These are phyloP conservation scores for Chrysocyon brachyurus DNA, from an alignment of 2,797 vertebrate genomes.

Conservation along the genomic window DNA sequence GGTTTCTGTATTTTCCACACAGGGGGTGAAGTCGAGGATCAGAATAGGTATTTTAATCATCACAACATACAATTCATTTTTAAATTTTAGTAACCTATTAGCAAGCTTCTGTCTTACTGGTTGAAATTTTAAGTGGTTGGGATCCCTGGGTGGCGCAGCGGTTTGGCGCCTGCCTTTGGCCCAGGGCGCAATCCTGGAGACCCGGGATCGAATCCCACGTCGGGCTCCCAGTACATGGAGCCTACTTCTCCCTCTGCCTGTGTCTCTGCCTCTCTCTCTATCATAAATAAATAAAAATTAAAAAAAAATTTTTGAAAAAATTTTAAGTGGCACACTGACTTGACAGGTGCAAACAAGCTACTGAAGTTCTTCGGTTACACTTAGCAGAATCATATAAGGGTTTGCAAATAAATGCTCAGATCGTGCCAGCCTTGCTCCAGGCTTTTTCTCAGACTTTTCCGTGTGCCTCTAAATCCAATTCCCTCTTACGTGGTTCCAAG, in stretches of 20 bases:
- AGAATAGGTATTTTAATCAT: background rate
- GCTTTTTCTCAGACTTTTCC: background rate
- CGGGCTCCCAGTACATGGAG: too few species aligned
- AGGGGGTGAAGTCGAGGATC: background rate
- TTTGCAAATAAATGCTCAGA: conserved; percentile 2
- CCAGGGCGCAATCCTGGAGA: too few species aligned
- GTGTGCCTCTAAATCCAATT: background rate
- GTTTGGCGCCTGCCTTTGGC: too few species aligned
- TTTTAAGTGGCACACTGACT: background rate
- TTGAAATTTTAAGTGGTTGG: background rate
- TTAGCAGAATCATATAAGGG: background rate
- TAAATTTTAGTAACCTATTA: background rate
- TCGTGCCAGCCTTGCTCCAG: background rate
- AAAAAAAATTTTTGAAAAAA: background rate
- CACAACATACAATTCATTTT: background rate
- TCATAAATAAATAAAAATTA: too few species aligned
- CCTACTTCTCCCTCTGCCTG: too few species aligned
- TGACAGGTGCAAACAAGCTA: background rate
- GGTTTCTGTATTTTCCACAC: background rate
- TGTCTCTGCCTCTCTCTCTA: too few species aligned
- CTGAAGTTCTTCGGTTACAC: background rate
- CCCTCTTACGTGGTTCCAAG: background rate
- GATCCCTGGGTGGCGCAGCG: too few species aligned
- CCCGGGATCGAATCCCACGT: too few species aligned
- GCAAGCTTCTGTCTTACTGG: background rate